phyloP scores from a whole-genome alignment of 2,888 invertebrate species.

The Drosophila kanekoi region DNA sequence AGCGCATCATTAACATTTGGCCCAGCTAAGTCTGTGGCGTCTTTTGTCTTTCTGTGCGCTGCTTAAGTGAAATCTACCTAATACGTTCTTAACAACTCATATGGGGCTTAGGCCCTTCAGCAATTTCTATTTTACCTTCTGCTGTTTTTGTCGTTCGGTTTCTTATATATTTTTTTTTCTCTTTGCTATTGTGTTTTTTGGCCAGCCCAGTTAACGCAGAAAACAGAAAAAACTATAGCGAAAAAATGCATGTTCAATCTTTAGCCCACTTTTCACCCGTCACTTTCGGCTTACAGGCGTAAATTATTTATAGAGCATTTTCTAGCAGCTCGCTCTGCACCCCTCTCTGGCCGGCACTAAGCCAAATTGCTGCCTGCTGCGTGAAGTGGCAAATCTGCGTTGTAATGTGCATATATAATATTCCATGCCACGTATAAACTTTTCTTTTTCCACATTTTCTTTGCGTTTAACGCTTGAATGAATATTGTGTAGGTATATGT shows the following conservation, averaged over 20 bases:
- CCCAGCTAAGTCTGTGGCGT: slow-evolving; percentile 37
- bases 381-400: slow-evolving; percentile 77
- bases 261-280: slow-evolving; percentile 50
- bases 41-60: slow-evolving; percentile 51
- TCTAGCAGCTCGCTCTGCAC: neutral
- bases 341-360: neutral
- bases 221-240: slow-evolving; percentile 66
- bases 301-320: slow-evolving; percentile 65
- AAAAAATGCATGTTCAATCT: slow-evolving; percentile 32
- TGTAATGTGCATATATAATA: slow-evolving; percentile 80
- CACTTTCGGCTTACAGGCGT: slow-evolving; percentile 58
- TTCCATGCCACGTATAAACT: slow-evolving; percentile 50
- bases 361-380: slow-evolving; percentile 52
- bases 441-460: slow-evolving; percentile 26
- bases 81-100: slow-evolving; percentile 80
- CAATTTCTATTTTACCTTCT: slow-evolving; percentile 27
- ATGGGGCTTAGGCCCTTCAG: slow-evolving; percentile 48
- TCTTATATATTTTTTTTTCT: slow-evolving; percentile 12
- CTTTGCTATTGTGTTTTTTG: neutral
- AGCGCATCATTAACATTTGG: slow-evolving; percentile 62
- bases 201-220: neutral
- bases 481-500: slow-evolving; percentile 57
- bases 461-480: slow-evolving; percentile 66
- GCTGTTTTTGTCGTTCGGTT: neutral
- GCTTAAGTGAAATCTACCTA: slow-evolving; percentile 78